A percentile compares a stretch with the other conserved stretches of the same genome.
Evolutionary conservation across 1,140 invertebrate species (phyloP).

Genomic region (Zaprionus gabonicus): DNA sequence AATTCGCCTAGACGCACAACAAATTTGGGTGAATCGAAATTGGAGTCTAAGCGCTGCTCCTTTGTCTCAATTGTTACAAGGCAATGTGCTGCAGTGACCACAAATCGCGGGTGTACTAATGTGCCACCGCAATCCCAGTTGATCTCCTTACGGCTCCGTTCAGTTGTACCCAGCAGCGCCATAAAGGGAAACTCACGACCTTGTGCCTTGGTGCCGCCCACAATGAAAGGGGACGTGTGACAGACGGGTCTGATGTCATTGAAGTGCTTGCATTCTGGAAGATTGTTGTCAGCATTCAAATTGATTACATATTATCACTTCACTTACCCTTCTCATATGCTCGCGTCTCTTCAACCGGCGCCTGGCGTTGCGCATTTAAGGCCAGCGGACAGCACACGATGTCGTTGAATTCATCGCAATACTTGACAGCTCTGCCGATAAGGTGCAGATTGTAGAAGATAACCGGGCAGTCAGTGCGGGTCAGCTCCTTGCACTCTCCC

Average conservation of each 20-base stretch:
- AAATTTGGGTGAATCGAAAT: constrained; percentile 59
- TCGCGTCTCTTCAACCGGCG: constrained; percentile 10
- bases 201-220: constrained; percentile 68
- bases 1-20: constrained; percentile 86
- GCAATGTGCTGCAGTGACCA: constrained; percentile 84
- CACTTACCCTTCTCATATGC: constrained; percentile 56
- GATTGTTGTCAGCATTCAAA: not conserved
- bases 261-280: constrained; percentile 60
- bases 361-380: constrained; percentile 39
- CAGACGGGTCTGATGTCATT: constrained; percentile 51
- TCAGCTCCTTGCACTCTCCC: constrained; percentile 62
- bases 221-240: constrained; percentile 62
- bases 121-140: constrained; percentile 83
- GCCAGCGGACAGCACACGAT: constrained; percentile 72
- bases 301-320: not conserved
- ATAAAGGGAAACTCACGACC: constrained; percentile 84
- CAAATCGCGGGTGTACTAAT: constrained; percentile 81
- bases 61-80: constrained; percentile 58
- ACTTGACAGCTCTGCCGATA: constrained; percentile 55
- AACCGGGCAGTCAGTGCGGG: constrained; percentile 53
- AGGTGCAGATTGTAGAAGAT: constrained; percentile 62
- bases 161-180: constrained; percentile 70
- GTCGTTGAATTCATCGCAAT: constrained; percentile 67
- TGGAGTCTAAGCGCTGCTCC: constrained; percentile 51
- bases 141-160: constrained; percentile 16